Base-by-base conservation (phyloP, 1,140 invertebrate genomes). In the Caenorhabditis inopinata region DNA sequence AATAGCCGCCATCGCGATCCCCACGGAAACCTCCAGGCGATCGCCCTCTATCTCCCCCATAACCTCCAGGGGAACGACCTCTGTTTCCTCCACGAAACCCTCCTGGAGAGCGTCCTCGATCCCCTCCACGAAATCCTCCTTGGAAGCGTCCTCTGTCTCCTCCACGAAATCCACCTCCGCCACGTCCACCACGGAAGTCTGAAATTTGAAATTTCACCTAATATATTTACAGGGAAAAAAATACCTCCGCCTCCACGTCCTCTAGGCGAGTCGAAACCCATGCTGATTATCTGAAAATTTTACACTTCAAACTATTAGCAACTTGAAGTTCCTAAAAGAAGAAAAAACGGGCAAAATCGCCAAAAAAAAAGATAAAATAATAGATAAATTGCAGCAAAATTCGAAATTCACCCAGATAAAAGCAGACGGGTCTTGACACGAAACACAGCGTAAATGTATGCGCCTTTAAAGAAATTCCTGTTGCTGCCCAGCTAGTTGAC, bases 181-280 rank as follows among this genome's bases (percentile, higher is more conserved):
- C 53, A 58, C 53, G 53, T 38, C 58, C 58, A 38, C 58, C 58
- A 21, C 58, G 58, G 58, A 68, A 68, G 29, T 29, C 51, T 51
- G 4, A 25, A 51, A 25, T 1, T 23, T 11, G 27, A 25, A 48
- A 48, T 9, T 48, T 48, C 49, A 25, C n/a, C n/a, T n/a, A 51
- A 25, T 5, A 51, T 51, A 2, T 51, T 25, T 12, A 25, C 9
- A 27, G 3, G 27, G 3, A 11, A 48, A 48, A 11, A n/a, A 21
- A 11, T 9, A 51, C 58, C 58, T 68, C 58, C 58, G 25, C 58
- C 58, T 32, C 58, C 58, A 7, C 58, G 32, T 68, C 58, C 58
- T 68, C 58, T 68, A 18, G 29, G 32, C n/a, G 58, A 68, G 32
- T 68, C 58, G 58, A 38, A 68, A 68, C 58, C 58, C 58, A 68